Conservation (phyloP, 2,888 invertebrate genomes). For the Anthophora plumipes region DNA sequence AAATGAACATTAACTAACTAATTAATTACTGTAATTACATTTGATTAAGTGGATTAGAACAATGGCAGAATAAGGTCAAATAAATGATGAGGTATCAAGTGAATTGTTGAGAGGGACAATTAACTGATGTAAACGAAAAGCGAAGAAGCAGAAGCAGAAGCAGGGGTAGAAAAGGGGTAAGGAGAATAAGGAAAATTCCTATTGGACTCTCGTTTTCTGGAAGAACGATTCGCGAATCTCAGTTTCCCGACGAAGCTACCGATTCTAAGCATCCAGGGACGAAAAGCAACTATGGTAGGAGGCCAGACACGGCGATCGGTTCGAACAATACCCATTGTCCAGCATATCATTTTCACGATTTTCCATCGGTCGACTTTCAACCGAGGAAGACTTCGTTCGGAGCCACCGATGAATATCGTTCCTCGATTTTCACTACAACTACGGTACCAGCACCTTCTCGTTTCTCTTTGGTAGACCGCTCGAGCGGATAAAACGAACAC, state of each 20-base stretch:
- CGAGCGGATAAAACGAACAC: conserved; percentile 64
- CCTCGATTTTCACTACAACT: conserved; percentile 61
- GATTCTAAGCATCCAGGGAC: conserved; percentile 58
- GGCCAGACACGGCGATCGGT: conserved; percentile 63
- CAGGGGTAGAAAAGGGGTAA: background rate
- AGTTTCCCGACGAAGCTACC: conserved; percentile 41
- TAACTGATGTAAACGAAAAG: background rate
- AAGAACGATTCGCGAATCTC: conserved; percentile 57
- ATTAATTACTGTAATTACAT: background rate
- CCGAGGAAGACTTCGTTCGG: conserved; percentile 64
- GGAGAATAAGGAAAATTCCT: conserved; percentile 51
- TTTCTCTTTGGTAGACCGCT: conserved; percentile 62
- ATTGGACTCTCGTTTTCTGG: conserved; percentile 60
- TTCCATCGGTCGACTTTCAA: conserved; percentile 73
- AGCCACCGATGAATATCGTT: conserved; percentile 65
- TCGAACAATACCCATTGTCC: conserved; percentile 82
- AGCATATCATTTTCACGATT: conserved; percentile 82
- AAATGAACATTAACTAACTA: background rate
- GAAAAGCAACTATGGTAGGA: conserved; percentile 59
- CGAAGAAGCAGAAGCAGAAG: conserved; percentile 13
- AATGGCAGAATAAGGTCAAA: background rate
- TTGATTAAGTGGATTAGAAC: background rate
- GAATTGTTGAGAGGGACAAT: background rate
- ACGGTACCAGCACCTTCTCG: conserved; percentile 59
- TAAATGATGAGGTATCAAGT: background rate